These are phyloP conservation scores for Brachyhypopomus gauderio DNA, from an alignment of 2,113 vertebrate species.

Conservation along the genomic window DNA sequence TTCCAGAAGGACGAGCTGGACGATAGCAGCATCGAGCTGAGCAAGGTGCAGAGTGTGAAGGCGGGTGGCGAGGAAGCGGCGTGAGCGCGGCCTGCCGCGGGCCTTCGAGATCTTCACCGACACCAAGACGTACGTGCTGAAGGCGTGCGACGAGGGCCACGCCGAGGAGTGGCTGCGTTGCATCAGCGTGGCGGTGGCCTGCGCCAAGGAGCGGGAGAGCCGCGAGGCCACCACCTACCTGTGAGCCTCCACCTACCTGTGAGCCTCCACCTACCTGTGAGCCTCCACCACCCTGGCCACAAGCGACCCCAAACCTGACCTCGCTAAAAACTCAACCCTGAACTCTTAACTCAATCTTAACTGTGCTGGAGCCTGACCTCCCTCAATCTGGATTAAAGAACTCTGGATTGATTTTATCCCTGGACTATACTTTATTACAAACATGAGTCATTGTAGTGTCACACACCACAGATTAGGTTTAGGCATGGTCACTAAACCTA, in stretches of 20 bases:
- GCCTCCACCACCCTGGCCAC: not conserved
- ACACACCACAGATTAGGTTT: not conserved
- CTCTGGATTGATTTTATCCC: not conserved
- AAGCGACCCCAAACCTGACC: not conserved
- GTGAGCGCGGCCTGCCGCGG: constrained; percentile 86
- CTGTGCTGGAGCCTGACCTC: too few relatives aligned
- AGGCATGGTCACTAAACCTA: not conserved
- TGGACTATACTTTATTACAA: not conserved
- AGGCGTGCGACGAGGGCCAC: constrained; percentile 87
- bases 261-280: constrained; percentile 79
- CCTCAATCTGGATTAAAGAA: too few relatives aligned
- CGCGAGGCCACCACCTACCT: constrained; percentile 90
- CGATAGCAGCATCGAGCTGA: constrained; percentile 89
- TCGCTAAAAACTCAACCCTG: too few relatives aligned
- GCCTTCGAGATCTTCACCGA: constrained; percentile 97
- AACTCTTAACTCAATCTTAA: too few relatives aligned
- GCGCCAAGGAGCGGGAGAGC: constrained; percentile 85
- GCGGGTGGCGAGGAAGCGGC: constrained; percentile 83
- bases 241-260: constrained; percentile 80
- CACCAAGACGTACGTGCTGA: constrained; percentile 87
- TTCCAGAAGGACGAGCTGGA: constrained; percentile 91
- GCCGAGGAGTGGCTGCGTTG: constrained; percentile 94
- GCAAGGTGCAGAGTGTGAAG: constrained; percentile 95
- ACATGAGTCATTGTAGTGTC: not conserved
- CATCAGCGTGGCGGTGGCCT: constrained; percentile 91